Conservation (phyloP, 2,797 vertebrate genomes). For the Gymnothorax reevesii region DNA sequence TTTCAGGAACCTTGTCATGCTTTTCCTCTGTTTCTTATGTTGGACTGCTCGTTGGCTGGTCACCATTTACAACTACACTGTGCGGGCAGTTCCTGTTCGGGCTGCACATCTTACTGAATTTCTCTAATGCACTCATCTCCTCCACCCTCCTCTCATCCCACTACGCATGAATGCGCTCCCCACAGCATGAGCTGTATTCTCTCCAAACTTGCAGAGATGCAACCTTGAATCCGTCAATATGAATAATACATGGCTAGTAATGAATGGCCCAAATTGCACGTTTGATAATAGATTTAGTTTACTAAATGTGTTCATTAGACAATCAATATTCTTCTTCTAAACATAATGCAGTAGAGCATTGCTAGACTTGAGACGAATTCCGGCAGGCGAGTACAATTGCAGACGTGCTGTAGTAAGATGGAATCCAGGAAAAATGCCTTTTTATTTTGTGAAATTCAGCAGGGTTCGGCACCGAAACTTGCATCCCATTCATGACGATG, state of each 20-base stretch:
- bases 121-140: neutral
- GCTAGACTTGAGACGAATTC: conserved; percentile 69
- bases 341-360: conserved; percentile 72
- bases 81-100: conserved; percentile 33
- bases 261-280: conserved; percentile 71
- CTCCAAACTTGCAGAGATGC: conserved; percentile 13
- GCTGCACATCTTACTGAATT: conserved; percentile 41
- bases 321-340: conserved; percentile 75
- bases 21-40: too few relatives aligned
- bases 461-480: conserved; percentile 29
- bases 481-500: conserved; percentile 43
- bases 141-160: too few relatives aligned
- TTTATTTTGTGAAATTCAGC: too few relatives aligned
- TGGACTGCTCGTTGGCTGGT: neutral
- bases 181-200: neutral
- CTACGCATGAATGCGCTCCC: neutral
- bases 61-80: neutral
- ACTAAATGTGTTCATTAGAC: conserved; percentile 80
- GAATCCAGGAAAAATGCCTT: conserved; percentile 10
- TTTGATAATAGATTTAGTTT: conserved; percentile 70
- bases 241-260: conserved; percentile 79
- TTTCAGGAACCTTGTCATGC: too few relatives aligned
- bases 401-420: neutral
- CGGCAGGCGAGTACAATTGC: conserved; percentile 49
- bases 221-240: conserved; percentile 47